These are phyloP conservation scores for Petrophora chlorosata DNA, from an alignment of 2,888 invertebrate genomes.

Conservation along the genomic window DNA sequence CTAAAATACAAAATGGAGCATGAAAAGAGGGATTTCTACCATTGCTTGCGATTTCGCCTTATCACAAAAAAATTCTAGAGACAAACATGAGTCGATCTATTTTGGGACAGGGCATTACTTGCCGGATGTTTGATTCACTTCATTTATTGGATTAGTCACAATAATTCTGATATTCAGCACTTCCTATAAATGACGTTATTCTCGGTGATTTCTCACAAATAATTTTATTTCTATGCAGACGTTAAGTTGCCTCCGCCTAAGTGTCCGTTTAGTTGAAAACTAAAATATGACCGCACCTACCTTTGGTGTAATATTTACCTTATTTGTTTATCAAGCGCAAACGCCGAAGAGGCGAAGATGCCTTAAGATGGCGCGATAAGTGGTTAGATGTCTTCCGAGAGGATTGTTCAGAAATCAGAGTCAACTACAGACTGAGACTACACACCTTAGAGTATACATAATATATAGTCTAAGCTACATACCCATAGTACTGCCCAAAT, in stretches of 20 bases:
- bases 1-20: too few relatives aligned
- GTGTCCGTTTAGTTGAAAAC: conserved; percentile 23
- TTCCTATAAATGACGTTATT: conserved; percentile 33
- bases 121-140: conserved; percentile 40
- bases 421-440: too few relatives aligned
- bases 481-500: too few relatives aligned
- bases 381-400: too few relatives aligned
- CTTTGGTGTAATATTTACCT: conserved; percentile 40
- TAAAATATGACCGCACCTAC: conserved; percentile 39
- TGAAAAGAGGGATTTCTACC: too few relatives aligned
- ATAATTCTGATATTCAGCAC: conserved; percentile 35
- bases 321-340: too few relatives aligned
- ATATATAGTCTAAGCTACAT: too few relatives aligned
- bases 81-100: conserved; percentile 1
- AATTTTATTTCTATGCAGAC: conserved; percentile 21
- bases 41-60: background rate
- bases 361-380: too few relatives aligned
- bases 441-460: too few relatives aligned
- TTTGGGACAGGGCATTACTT: conserved; percentile 8
- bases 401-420: too few relatives aligned
- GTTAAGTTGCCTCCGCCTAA: conserved; percentile 6
- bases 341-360: too few relatives aligned
- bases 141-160: conserved; percentile 40
- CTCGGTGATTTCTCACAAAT: conserved; percentile 33
- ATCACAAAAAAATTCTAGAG: background rate